Evolutionary conservation across 2,113 vertebrate species (phyloP).

Genomic region (Carettochelys insculpta): DNA sequence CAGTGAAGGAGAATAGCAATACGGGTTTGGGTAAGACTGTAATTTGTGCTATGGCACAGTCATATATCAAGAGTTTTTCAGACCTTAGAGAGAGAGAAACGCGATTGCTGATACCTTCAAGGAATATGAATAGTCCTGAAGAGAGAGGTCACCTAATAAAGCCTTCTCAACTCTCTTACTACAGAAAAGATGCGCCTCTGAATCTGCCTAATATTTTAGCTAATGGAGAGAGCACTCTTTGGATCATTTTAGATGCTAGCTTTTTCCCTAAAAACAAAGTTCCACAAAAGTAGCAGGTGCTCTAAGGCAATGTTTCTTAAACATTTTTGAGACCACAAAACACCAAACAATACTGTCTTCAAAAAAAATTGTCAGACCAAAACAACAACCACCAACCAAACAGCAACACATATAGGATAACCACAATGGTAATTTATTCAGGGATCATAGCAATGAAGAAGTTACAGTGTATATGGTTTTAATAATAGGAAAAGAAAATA

Average conservation of each 20-base stretch:
- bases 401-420: too few species aligned
- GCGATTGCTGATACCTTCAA: background rate
- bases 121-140: fast-evolving
- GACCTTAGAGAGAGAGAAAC: background rate
- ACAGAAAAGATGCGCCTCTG: background rate
- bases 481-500: too few species aligned
- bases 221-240: fast-evolving
- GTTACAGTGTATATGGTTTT: too few species aligned
- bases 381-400: too few species aligned
- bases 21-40: background rate
- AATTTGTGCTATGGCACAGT: background rate
- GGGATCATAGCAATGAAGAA: too few species aligned
- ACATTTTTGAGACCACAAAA: too few species aligned
- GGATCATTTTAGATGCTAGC: background rate
- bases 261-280: background rate
- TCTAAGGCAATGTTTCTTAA: background rate
- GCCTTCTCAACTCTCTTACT: fast-evolving
- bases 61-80: background rate
- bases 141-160: fast-evolving
- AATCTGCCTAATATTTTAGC: fast-evolving
- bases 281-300: background rate
- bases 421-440: too few species aligned
- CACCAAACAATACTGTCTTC: too few species aligned
- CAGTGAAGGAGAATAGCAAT: background rate
- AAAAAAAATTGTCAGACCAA: too few species aligned